Percentiles rank a stretch among this genome's conserved stretches.
Evolutionary conservation across 1,140 invertebrate species (phyloP).

Genomic region (Chironomus tepperi): DNA sequence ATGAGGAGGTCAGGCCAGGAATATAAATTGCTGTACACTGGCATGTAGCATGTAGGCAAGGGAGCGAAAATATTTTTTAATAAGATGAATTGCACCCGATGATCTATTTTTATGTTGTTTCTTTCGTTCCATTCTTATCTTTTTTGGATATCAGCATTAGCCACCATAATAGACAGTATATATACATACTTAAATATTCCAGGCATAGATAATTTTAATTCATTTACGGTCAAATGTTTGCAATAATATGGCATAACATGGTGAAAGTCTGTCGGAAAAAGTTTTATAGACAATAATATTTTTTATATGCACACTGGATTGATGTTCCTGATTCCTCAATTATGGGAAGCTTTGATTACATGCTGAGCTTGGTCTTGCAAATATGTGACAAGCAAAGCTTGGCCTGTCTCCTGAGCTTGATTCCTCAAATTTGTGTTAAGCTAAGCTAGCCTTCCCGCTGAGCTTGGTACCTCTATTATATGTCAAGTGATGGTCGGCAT

Average conservation of each 20-base stretch:
- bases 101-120: not conserved
- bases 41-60: not conserved
- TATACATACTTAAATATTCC: not conserved
- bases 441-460: too few relatives aligned
- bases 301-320: too few relatives aligned
- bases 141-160: not conserved
- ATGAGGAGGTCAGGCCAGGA: not conserved
- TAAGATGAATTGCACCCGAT: not conserved
- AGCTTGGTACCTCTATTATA: too few relatives aligned
- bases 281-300: too few relatives aligned
- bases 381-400: too few relatives aligned
- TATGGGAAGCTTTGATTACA: too few relatives aligned
- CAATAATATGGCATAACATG: not conserved
- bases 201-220: not conserved
- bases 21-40: not conserved
- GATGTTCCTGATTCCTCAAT: too few relatives aligned
- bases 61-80: not conserved
- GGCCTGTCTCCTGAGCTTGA: too few relatives aligned
- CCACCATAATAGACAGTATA: not conserved
- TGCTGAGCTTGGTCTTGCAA: too few relatives aligned
- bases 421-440: too few relatives aligned
- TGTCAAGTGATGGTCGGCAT: too few relatives aligned
- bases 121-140: not conserved
- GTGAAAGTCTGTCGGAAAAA: too few relatives aligned
- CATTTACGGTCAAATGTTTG: conserved; percentile 4